Base-by-base conservation (phyloP, 1,140 invertebrate genomes). In the Bacillus rossius region DNA sequence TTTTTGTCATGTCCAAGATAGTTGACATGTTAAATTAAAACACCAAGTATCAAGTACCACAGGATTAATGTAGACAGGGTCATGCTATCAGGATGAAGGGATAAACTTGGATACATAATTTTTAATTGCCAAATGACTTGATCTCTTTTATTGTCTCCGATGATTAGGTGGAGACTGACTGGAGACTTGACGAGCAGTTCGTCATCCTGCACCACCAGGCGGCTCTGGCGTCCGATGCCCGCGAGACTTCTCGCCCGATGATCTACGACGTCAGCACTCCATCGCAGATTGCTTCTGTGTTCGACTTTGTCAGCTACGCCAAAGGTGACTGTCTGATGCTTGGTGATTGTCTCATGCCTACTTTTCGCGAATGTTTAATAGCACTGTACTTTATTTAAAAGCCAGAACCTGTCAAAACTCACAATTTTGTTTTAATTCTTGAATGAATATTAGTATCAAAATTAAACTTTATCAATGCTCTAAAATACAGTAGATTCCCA, bases 151-250 rank as follows among this genome's bases (percentile, higher is more conserved):
- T n/a, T n/a, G n/a, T n/a, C n/a, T n/a, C n/a, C n/a, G n/a, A n/a
- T n/a, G n/a, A n/a, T 10, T 55, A 77, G 65, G 66, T 79, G 0
- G 69, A 76, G 53, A 69, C 68, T 10, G 62, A 71, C 0, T 84
- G 81, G 81, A 70, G 75, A 61, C 87, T 92, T 61, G 75, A 78
- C 75, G 74, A 71, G 8, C 86, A 89, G 56, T 90, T 95, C 68
- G 81, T 90, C 0, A 70, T 86, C 0, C 81, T 87, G 61, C 59
- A 75, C 8, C 79, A 81, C 59, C 73, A 75, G 23, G 13, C 22
- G 1, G 72, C 69, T 14, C 57, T 76, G 20, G 50, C 47, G 5
- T 20, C 25, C 3, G 75, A 77, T 50, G 61, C 62, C 1, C 58
- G 52, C 1, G 5, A 26, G 4, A 55, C 49, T n/a, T 52, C 68